phyloP scores from a whole-genome alignment of 2,113 vertebrate species.

The Felis catus region F.catus_Fca126_mat1.0 CM031415.1:69603501-69604000 shows the following conservation, averaged over 20 bases:
- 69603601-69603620: background rate
- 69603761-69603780: background rate
- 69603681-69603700: background rate
- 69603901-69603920: too few species aligned
- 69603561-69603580: background rate
- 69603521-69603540: background rate
- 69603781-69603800: background rate
- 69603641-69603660: background rate
- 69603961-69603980: too few species aligned
- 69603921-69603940: too few species aligned
- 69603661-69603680: slow-evolving; percentile 11
- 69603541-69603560: background rate
- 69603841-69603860: background rate
- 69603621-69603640: background rate
- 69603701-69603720: background rate
- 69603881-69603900: background rate
- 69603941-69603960: too few species aligned
- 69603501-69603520: background rate
- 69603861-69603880: background rate
- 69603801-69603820: background rate
- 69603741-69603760: background rate
- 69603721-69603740: background rate
- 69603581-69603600: background rate
- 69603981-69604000: too few species aligned
- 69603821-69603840: background rate